A percentile compares a stretch with the other conserved stretches of the same genome.
Conservation (phyloP, 2,113 vertebrate species). For the Peromyscus californicus region DNA sequence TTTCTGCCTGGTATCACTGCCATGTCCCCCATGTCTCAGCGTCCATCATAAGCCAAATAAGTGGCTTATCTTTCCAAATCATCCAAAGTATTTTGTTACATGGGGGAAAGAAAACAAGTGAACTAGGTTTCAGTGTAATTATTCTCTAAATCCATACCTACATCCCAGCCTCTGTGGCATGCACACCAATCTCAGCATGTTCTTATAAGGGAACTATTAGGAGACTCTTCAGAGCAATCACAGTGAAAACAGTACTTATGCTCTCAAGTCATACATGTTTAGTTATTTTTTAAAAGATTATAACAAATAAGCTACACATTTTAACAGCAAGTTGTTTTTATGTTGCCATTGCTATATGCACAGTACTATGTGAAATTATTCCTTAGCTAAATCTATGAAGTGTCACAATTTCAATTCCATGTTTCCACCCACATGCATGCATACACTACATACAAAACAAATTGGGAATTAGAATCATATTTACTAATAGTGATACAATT, state of each 20-base stretch:
- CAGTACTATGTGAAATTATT: neutral
- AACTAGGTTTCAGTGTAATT: neutral
- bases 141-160: neutral
- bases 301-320: constrained; percentile 40
- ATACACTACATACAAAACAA: neutral
- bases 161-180: neutral
- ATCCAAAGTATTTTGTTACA: neutral
- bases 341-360: constrained; percentile 6
- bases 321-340: neutral
- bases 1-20: neutral
- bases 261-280: neutral
- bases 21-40: too few species aligned
- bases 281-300: constrained; percentile 27
- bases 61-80: neutral
- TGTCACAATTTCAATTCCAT: neutral
- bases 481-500: neutral
- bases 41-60: neutral
- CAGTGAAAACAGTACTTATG: neutral
- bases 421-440: neutral
- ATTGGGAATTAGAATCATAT: neutral
- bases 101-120: too few species aligned
- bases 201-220: neutral
- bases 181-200: neutral
- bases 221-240: neutral
- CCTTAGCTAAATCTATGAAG: neutral